These are phyloP conservation scores for Gandaritis pyraliata DNA, from an alignment of 2,888 invertebrate genomes.

Conservation along the genomic window DNA sequence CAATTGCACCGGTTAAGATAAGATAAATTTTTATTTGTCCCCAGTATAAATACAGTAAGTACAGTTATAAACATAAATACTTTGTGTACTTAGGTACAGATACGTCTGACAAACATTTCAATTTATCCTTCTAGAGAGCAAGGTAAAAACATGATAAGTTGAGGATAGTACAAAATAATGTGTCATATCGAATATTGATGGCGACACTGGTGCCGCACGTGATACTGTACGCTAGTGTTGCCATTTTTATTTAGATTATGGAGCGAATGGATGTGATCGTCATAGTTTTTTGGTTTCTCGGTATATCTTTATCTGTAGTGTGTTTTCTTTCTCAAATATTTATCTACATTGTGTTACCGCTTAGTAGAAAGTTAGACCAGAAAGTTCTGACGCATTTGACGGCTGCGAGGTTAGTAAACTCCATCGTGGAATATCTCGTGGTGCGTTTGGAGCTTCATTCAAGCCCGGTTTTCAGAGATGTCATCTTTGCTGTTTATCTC, in stretches of 20 bases:
- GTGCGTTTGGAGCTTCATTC: neutral
- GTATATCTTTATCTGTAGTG: conserved; percentile 2
- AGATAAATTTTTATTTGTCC: no score
- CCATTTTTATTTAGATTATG: conserved; percentile 11
- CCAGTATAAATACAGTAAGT: no score
- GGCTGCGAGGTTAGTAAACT: conserved; percentile 6
- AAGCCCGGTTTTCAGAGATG: neutral
- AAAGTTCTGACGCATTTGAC: conserved; percentile 26
- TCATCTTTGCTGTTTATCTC: neutral
- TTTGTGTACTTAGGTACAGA: no score
- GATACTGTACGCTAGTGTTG: neutral
- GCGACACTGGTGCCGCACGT: no score
- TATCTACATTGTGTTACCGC: conserved; percentile 18
- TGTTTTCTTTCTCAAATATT: conserved; percentile 20
- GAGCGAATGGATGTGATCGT: neutral
- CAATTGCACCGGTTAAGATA: no score
- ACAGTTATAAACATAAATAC: no score
- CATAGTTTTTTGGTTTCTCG: conserved; percentile 7
- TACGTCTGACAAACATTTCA: no score
- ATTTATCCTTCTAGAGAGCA: no score
- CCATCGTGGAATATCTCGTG: conserved; percentile 1
- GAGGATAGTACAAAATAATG: no score
- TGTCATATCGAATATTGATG: no score
- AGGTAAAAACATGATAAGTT: no score
- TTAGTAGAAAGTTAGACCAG: conserved; percentile 23